Conservation (phyloP, 2,888 invertebrate genomes). For the Phaedon cochleariae region DNA sequence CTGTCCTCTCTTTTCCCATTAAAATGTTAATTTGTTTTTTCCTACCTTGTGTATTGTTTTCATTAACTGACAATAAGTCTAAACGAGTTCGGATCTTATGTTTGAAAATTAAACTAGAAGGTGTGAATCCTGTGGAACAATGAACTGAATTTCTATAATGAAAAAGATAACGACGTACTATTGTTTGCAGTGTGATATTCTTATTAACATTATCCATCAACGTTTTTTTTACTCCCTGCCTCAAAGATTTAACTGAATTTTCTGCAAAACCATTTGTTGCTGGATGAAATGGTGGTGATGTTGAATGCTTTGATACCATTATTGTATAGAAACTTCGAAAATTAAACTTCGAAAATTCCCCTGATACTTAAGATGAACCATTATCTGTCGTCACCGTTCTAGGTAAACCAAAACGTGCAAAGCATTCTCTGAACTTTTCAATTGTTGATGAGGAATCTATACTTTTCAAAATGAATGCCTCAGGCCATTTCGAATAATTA, state of each 20-base stretch:
- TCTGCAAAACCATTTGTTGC: background rate
- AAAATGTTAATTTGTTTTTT: background rate
- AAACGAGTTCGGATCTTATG: constrained; percentile 13
- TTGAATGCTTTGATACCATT: background rate
- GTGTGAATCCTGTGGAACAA: background rate
- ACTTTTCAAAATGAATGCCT: constrained; percentile 27
- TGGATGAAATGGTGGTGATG: background rate
- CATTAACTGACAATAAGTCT: constrained; percentile 1
- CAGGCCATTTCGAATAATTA: too few relatives aligned
- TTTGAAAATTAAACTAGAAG: constrained; percentile 14
- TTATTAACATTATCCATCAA: background rate
- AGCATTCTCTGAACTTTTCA: constrained; percentile 37
- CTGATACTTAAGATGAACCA: constrained; percentile 16
- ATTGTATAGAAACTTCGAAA: background rate
- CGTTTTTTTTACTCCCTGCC: background rate
- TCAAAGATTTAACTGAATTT: background rate
- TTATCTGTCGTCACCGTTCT: constrained; percentile 44
- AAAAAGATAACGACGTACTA: background rate
- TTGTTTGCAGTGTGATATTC: background rate
- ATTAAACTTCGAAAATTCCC: background rate
- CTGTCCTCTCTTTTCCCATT: constrained; percentile 7
- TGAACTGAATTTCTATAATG: background rate
- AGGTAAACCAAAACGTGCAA: constrained; percentile 44
- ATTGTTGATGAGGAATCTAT: constrained; percentile 2
- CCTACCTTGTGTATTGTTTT: background rate